Percentiles rank a stretch among this genome's conserved stretches.
These are phyloP conservation scores for Platynereis dumerilii DNA, from an alignment of 2,888 invertebrate species.

Conservation along the genomic window DNA sequence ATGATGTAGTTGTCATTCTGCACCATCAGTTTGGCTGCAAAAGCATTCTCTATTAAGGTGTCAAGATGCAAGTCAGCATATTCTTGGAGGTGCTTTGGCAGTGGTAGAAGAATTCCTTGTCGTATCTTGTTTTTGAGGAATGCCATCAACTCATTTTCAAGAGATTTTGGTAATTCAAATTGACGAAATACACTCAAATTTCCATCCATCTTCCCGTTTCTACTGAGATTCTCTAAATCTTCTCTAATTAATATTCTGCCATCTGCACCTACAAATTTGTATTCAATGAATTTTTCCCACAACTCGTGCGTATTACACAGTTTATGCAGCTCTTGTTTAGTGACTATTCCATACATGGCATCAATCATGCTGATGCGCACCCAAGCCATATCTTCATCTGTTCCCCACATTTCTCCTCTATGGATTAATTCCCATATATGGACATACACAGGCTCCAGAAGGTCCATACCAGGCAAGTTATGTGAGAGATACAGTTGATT, in stretches of 20 bases:
- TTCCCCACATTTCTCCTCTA: not conserved
- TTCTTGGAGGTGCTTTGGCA: constrained; percentile 12
- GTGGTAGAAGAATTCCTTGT: not conserved
- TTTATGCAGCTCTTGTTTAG: not conserved
- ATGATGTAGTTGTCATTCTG: constrained; percentile 36
- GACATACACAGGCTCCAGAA: constrained; percentile 25
- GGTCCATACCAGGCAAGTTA: constrained; percentile 27
- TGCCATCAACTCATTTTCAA: not conserved
- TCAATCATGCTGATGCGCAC: not conserved
- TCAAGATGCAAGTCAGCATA: constrained; percentile 22
- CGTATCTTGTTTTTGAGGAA: not conserved
- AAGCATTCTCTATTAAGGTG: constrained; percentile 35
- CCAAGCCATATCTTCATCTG: not conserved
- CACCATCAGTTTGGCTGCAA: constrained; percentile 31
- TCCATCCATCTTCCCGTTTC: not conserved
- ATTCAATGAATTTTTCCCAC: too few relatives aligned
- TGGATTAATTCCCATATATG: constrained; percentile 26
- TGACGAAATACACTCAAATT: not conserved
- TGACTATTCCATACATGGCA: not conserved
- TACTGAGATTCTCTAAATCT: not conserved
- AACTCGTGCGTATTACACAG: too few relatives aligned
- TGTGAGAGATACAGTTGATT: constrained; percentile 25
- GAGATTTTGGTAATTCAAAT: not conserved
- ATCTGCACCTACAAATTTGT: too few relatives aligned
- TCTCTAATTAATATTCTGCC: too few relatives aligned